These are phyloP conservation scores for Cataglyphis rosenhaueri DNA, from an alignment of 2,888 invertebrate genomes.

Conservation along the genomic window DNA sequence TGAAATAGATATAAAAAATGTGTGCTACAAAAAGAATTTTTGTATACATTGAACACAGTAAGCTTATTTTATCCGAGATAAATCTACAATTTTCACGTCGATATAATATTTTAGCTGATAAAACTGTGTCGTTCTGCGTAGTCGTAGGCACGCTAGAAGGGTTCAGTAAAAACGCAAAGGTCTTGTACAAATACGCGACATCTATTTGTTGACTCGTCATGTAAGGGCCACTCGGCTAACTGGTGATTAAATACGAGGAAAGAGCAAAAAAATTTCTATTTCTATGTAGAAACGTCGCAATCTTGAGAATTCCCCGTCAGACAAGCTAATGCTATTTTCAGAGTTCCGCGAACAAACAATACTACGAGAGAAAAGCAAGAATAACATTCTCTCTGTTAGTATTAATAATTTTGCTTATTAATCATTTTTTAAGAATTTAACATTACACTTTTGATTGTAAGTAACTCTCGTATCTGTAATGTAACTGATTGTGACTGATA, in stretches of 20 bases:
- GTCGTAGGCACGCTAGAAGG: conserved; percentile 63
- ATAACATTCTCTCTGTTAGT: not conserved
- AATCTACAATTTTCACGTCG: not conserved
- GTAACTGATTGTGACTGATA: not conserved
- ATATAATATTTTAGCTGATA: conserved; percentile 23
- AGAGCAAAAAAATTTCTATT: conserved; percentile 48
- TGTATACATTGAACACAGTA: not conserved
- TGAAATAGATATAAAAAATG: not conserved
- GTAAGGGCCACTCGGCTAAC: conserved; percentile 75
- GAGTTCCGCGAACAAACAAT: not conserved
- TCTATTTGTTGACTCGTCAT: conserved; percentile 74
- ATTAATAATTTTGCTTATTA: not conserved
- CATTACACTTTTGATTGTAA: not conserved
- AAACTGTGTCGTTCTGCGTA: conserved; percentile 54
- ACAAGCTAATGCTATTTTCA: conserved; percentile 26
- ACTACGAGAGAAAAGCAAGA: not conserved
- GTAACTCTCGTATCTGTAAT: not conserved
- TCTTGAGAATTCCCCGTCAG: conserved; percentile 49
- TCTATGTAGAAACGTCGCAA: conserved; percentile 47
- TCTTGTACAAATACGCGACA: conserved; percentile 78
- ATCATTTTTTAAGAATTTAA: not conserved
- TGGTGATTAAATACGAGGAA: conserved; percentile 70
- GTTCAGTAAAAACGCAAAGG: conserved; percentile 76
- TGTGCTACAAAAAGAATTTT: not conserved
- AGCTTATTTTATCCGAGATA: not conserved